Evolutionary conservation across 2,888 invertebrate species (phyloP).

Genomic region (Carabus problematicus): DNA sequence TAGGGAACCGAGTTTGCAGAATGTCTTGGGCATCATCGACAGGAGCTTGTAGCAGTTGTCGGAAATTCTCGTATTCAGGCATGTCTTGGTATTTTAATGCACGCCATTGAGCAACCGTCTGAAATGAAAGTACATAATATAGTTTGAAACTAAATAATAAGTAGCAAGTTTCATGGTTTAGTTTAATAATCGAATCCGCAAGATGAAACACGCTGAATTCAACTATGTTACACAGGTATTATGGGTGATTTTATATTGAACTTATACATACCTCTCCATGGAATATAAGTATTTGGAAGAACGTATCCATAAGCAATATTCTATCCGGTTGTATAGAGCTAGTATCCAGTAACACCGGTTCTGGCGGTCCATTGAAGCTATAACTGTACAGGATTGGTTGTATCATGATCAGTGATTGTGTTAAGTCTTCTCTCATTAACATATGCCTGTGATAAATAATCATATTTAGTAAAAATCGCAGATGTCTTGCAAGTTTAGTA

Average conservation of each 20-base stretch:
- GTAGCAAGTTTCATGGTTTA: neutral
- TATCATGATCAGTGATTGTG: conserved; percentile 98
- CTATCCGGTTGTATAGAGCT: conserved; percentile 97
- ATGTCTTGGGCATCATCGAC: conserved; percentile 98
- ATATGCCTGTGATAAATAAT: conserved; percentile 74
- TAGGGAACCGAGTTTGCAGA: conserved; percentile 93
- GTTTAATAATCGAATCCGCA: neutral
- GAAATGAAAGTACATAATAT: conserved; percentile 46
- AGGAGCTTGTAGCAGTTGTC: conserved; percentile 93
- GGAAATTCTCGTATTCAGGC: conserved; percentile 97
- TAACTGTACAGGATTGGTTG: conserved; percentile 99
- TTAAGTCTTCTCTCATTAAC: conserved; percentile 95
- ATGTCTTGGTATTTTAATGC: conserved; percentile 94
- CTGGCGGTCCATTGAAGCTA: conserved; percentile 96
- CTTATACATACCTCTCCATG: conserved; percentile 84
- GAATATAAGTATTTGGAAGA: conserved; percentile 99
- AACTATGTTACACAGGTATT: neutral
- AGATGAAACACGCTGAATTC: no score
- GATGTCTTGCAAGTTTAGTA: neutral
- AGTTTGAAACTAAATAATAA: neutral
- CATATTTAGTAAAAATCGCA: neutral
- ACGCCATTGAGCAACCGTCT: conserved; percentile 98
- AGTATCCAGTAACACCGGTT: conserved; percentile 96
- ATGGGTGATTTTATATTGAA: no score
- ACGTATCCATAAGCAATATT: conserved; percentile 98